Base-by-base conservation (phyloP, 2,888 invertebrate species). In the Chesias legatella region DNA sequence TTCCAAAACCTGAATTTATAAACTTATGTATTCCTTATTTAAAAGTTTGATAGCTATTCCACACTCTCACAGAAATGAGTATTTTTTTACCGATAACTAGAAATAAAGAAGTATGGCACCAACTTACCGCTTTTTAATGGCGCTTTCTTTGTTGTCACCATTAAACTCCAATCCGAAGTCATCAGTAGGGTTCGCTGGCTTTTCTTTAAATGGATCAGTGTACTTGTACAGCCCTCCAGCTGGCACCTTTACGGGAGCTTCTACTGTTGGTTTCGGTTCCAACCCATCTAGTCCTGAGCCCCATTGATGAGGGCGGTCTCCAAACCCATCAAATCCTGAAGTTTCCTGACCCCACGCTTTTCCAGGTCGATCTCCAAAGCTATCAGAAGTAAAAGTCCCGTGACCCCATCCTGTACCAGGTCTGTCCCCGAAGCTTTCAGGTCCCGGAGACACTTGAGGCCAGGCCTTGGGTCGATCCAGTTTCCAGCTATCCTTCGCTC, bases 181-280 rank as follows among this genome's bases (percentile, higher is more conserved):
- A 8, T 71, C 73, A 4, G 65, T 64, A 5, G 51, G 49, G 1
- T 53, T 39, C 6, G 47, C 53, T 1, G 81, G 79, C 10, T 67
- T 76, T 1, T 72, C 74, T 23, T 67, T 77, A 30, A 81, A 83
- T 0, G 74, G 58, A 3, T 73, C 73, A 0, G 75, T 72, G 0
- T 67, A 61, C 44, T 73, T 65, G 50, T 88, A 88, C 0, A 84
- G 54, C 0, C 79, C 81, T 1, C 86, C 86, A 0, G 85, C 86
- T 1, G 79, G 78, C 0, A 79, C 50, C 20, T 58, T 72, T 7
- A 72, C 59, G 0, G 82, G 79, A 0, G 65, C 61, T 40, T 75
- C 71, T 1, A 63, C 66, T 0, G 82, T 83, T 0, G 81, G 80
- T 32, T 51, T 70, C 1, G 79, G 67, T 9, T 79, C 80, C 27